Evolutionary conservation across 2,888 invertebrate genomes (phyloP).

Genomic region (Oligia fasciuncula): DNA sequence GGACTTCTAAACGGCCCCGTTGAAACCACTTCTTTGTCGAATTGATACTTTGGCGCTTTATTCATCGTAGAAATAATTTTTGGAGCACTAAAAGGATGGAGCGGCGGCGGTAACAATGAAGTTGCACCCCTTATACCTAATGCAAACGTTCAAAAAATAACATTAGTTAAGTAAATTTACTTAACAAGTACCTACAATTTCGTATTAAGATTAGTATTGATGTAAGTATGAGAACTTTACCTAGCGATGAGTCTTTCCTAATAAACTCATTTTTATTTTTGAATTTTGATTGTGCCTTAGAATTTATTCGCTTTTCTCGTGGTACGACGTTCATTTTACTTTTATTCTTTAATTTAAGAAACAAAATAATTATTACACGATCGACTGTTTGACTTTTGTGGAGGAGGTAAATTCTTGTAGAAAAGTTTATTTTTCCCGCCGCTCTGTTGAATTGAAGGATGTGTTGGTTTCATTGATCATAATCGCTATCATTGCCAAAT

Average conservation of each 20-base stretch:
- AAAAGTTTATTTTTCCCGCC: conserved; percentile 48
- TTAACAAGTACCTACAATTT: not conserved
- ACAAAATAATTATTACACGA: not conserved
- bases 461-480: not conserved
- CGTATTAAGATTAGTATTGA: not conserved
- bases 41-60: conserved; percentile 81
- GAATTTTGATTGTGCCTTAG: conserved; percentile 67
- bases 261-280: conserved; percentile 80
- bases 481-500: not conserved
- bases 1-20: conserved; percentile 66
- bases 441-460: not conserved
- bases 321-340: conserved; percentile 83
- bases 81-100: conserved; percentile 63
- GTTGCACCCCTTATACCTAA: conserved; percentile 79
- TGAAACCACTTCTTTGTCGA: conserved; percentile 70
- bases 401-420: not conserved
- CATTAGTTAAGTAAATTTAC: not conserved
- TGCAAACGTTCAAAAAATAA: not conserved
- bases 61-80: conserved; percentile 67
- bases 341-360: not conserved
- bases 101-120: conserved; percentile 69
- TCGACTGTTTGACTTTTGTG: not conserved
- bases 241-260: conserved; percentile 77
- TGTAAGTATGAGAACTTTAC: conserved; percentile 63
- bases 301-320: conserved; percentile 72